These are phyloP conservation scores for Pantherophis vulpinus DNA, from an alignment of 2,797 vertebrate species.

Conservation along the genomic window DNA sequence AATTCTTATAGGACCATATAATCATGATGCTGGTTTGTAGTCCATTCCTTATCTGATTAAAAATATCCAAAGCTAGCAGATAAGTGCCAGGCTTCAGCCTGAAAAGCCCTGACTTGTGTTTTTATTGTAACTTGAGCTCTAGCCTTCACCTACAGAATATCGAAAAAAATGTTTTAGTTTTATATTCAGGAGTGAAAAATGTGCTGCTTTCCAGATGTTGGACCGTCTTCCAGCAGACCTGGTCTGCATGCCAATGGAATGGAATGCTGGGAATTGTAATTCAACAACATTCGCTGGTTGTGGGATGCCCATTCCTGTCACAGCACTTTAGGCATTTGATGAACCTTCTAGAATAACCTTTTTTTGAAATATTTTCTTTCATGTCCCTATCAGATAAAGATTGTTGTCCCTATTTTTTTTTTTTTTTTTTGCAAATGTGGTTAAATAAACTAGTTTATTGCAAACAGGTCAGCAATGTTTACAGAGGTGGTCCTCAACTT, in stretches of 20 bases:
- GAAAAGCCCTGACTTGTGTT: neutral
- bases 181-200: neutral
- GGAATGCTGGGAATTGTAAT: neutral
- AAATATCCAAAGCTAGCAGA: neutral
- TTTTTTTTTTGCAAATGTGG: neutral
- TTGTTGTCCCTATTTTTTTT: neutral
- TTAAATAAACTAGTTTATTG: neutral
- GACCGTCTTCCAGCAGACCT: neutral
- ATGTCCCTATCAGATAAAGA: neutral
- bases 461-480: neutral
- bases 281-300: neutral
- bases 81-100: neutral
- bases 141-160: neutral
- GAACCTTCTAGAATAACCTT: neutral
- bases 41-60: neutral
- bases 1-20: neutral
- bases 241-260: neutral
- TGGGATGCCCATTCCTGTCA: neutral
- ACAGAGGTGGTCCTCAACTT: neutral
- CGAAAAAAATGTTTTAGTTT: neutral
- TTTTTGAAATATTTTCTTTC: neutral
- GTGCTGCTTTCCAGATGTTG: neutral
- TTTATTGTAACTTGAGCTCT: neutral
- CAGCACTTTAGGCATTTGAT: neutral
- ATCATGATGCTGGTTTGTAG: neutral